Conservation (phyloP, 1,140 invertebrate species). For the Drosophila ohnishii region DNA sequence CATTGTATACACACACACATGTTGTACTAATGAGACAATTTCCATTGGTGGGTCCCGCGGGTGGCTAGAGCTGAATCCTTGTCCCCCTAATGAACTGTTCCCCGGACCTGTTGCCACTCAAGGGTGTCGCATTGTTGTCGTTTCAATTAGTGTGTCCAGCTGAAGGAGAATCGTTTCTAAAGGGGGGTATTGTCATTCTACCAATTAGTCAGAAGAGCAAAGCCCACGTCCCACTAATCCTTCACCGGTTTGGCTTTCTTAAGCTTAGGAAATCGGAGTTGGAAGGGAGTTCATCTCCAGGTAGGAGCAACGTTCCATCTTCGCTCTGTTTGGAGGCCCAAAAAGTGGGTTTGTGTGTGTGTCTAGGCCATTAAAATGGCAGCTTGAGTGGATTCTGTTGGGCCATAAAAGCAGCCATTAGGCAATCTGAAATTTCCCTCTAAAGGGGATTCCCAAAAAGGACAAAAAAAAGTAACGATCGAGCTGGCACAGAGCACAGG, state of each 20-base stretch:
- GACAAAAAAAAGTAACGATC: neutral
- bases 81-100: conserved; percentile 66
- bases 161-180: neutral
- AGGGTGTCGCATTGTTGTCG: conserved; percentile 33
- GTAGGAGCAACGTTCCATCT: no score
- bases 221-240: neutral
- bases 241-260: neutral
- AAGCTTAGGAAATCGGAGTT: neutral
- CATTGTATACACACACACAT: conserved; percentile 6
- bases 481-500: neutral
- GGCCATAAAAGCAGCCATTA: conserved; percentile 28
- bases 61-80: conserved; percentile 53
- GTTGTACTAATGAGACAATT: conserved; percentile 72
- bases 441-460: neutral
- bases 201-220: conserved; percentile 6
- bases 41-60: conserved; percentile 48
- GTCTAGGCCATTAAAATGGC: conserved; percentile 27
- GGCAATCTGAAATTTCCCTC: neutral
- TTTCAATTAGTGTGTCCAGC: conserved; percentile 66
- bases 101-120: conserved; percentile 11
- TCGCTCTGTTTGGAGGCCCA: neutral
- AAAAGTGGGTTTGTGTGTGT: conserved; percentile 14
- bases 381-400: conserved; percentile 1
- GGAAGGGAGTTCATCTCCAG: conserved; percentile 1
- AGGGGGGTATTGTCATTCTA: neutral